Base-by-base conservation (phyloP, 2,888 invertebrate species). In the Siphlonurus alternatus region DNA sequence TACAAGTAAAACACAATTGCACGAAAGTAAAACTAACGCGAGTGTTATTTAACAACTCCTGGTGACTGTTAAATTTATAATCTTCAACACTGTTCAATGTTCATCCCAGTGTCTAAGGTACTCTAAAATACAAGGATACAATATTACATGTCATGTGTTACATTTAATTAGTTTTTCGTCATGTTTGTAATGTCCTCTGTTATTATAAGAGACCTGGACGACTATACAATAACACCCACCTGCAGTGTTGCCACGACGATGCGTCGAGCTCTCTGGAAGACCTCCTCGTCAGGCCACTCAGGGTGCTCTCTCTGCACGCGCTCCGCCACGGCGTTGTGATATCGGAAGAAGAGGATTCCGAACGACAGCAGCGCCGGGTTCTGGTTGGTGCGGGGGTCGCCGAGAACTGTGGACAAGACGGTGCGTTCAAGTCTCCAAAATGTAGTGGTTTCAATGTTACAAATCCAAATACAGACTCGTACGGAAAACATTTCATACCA, bases 351-450 rank as follows among this genome's bases (percentile, higher is more conserved):
- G 20, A 99, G 77, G 64, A 99, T 88, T 2, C 94, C 93, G 70
- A 99, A 88, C 0, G 95, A 88, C 62, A 98, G 81, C 71, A 99
- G 78, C 0, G 95, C 96, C 0, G 98, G 98, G 75, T 98, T 97
- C 76, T 99, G 98, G 76, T 98, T 98, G 1, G 93, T 92, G 67
- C 97, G 83, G 0, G 96, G 93, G 76, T 98, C 97, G 19, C 98
- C 98, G 64, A 98, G 77, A 70, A 96, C 97, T 97, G 73, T 1
- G 77, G 18, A 59, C 61, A 20, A 38, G n/a, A 20, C 20, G 38
- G 20, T 38, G 60, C 23, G 23, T 60, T 7, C n/a, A 60, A 60
- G 25, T 24, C 24, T 60, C 25, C 60, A 60, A 60, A 25, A 25
- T 24, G 24, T 25, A 24, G 23, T 3, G 23, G 60, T 7, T 10